Percentiles rank a stretch among this genome's conserved stretches.
Conservation (phyloP, 2,888 invertebrate genomes). For the Clusia tigrina region DNA sequence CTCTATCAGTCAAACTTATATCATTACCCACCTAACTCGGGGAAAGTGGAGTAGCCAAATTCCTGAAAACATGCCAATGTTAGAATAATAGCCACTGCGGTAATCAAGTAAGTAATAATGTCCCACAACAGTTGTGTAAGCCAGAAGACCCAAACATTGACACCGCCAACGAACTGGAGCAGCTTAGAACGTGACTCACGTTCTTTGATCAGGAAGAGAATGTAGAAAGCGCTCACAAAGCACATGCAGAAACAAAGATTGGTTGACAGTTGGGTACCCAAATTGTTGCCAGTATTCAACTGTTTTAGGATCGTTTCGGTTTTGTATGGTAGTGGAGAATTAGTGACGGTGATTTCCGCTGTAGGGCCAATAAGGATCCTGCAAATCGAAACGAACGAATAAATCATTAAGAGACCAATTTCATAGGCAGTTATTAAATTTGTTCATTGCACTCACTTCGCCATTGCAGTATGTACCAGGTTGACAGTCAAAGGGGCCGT, state of each 20-base stretch:
- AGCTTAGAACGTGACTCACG: constrained; percentile 73
- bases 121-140: constrained; percentile 69
- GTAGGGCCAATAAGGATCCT: background rate
- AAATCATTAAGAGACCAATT: too few species aligned
- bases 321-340: constrained; percentile 73
- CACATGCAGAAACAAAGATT: constrained; percentile 76
- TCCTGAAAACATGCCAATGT: constrained; percentile 36
- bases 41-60: constrained; percentile 40
- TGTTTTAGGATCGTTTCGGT: constrained; percentile 46
- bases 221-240: constrained; percentile 70
- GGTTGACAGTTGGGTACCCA: constrained; percentile 70
- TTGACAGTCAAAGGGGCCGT: constrained; percentile 74
- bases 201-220: constrained; percentile 70
- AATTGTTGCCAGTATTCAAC: constrained; percentile 24
- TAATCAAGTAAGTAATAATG: constrained; percentile 70
- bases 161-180: constrained; percentile 76
- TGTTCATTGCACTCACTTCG: constrained; percentile 59
- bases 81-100: background rate
- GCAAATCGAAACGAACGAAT: too few species aligned
- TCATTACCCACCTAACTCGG: too few species aligned
- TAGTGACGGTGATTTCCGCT: constrained; percentile 63
- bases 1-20: too few species aligned
- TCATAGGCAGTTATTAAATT: too few species aligned
- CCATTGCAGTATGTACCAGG: constrained; percentile 71
- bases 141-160: constrained; percentile 75